A percentile compares a stretch with the other conserved stretches of the same genome.
phyloP scores from a whole-genome alignment of 2,888 invertebrate genomes.

The Sminthurinus aureus region DNA sequence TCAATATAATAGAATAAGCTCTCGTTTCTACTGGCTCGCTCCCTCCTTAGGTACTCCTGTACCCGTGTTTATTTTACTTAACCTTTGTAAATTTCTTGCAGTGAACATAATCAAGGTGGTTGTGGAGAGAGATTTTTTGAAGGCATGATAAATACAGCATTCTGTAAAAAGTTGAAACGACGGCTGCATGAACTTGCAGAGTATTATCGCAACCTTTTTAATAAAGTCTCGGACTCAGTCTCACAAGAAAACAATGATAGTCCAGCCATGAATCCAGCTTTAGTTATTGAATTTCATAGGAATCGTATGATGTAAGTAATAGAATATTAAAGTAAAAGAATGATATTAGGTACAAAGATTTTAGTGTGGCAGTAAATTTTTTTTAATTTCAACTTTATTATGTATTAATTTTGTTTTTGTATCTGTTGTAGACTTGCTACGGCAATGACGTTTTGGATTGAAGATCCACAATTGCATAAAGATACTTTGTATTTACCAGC shows the following conservation, averaged over 20 bases:
- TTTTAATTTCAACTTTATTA: too few species aligned
- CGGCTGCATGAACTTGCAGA: slow-evolving; percentile 72
- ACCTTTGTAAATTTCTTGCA: too few species aligned
- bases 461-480: slow-evolving; percentile 78
- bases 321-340: background rate
- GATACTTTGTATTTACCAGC: slow-evolving; percentile 72
- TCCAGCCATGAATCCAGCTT: slow-evolving; percentile 50
- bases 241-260: slow-evolving; percentile 40
- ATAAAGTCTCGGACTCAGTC: slow-evolving; percentile 50
- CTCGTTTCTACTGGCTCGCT: too few species aligned
- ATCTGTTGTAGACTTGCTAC: slow-evolving; percentile 69
- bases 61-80: too few species aligned
- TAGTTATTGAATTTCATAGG: slow-evolving; percentile 45
- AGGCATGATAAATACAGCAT: slow-evolving; percentile 71
- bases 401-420: slow-evolving; percentile 10
- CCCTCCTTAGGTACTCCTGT: too few species aligned
- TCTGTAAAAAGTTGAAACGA: slow-evolving; percentile 75
- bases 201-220: slow-evolving; percentile 65
- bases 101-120: slow-evolving; percentile 67
- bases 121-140: slow-evolving; percentile 80
- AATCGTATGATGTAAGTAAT: slow-evolving; percentile 63
- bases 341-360: too few species aligned
- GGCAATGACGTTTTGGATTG: slow-evolving; percentile 77
- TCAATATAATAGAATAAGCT: too few species aligned
- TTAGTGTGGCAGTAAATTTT: too few species aligned